phyloP scores from a whole-genome alignment of 2,888 invertebrate genomes.

The Uloborus plumipes region DNA sequence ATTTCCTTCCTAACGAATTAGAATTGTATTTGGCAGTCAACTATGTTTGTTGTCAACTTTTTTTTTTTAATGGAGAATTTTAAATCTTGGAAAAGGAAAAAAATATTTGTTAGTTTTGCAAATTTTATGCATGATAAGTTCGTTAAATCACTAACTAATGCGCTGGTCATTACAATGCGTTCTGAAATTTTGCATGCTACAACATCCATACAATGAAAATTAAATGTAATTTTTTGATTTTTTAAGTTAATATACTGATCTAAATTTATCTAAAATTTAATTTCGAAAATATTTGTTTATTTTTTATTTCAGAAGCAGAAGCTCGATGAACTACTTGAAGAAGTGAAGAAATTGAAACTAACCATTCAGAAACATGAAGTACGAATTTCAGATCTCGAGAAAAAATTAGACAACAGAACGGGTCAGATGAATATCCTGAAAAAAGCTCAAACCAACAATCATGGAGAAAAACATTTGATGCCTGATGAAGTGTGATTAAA shows the following conservation, averaged over 20 bases:
- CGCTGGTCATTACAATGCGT: too few species aligned
- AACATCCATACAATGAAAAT: not conserved
- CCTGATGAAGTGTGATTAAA: slow-evolving; percentile 63
- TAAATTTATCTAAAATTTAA: not conserved
- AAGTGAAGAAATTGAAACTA: slow-evolving; percentile 91
- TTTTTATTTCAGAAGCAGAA: slow-evolving; percentile 53
- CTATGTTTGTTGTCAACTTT: too few species aligned
- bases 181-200: too few species aligned
- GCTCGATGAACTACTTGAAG: slow-evolving; percentile 84
- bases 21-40: too few species aligned
- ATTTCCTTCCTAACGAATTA: too few species aligned
- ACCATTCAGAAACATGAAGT: slow-evolving; percentile 95
- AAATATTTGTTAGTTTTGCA: too few species aligned
- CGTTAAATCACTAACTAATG: too few species aligned
- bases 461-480: slow-evolving; percentile 55
- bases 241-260: not conserved
- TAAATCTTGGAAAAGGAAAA: too few species aligned
- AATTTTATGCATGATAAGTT: too few species aligned
- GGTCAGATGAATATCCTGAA: slow-evolving; percentile 50
- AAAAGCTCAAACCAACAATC: slow-evolving; percentile 60
- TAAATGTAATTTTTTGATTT: not conserved
- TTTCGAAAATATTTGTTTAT: not conserved
- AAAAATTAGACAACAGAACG: slow-evolving; percentile 69
- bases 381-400: slow-evolving; percentile 83
- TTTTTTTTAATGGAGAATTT: too few species aligned